Percentiles rank a stretch among this genome's conserved stretches.
Evolutionary conservation across 2,888 invertebrate genomes (phyloP).

Genomic region (Clusia tigrina): DNA sequence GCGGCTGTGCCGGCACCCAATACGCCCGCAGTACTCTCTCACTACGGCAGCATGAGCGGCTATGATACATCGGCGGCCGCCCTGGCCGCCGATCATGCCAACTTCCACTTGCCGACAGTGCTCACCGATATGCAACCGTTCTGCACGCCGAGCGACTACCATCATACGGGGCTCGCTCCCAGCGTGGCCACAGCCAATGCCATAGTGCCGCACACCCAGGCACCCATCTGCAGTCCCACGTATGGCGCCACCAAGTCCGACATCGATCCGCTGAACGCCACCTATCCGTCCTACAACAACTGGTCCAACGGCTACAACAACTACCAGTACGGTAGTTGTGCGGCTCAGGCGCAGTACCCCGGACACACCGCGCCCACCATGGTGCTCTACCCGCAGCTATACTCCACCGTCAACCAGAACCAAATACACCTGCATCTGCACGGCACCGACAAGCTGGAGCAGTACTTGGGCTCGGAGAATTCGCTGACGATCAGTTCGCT

Average conservation of each 20-base stretch:
- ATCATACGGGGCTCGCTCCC: constrained; percentile 50
- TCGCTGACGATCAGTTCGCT: constrained; percentile 70
- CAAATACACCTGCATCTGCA: constrained; percentile 85
- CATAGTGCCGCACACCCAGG: constrained; percentile 43
- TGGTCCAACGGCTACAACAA: constrained; percentile 74
- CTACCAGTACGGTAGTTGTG: constrained; percentile 71
- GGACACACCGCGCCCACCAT: constrained; percentile 68
- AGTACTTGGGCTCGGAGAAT: constrained; percentile 69
- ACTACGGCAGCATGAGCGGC: constrained; percentile 65
- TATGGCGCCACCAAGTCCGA: constrained; percentile 53
- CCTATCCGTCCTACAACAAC: constrained; percentile 58
- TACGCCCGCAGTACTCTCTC: constrained; percentile 60
- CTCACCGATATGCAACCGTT: constrained; percentile 69
- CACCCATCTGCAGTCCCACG: constrained; percentile 53
- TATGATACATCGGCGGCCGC: constrained; percentile 48
- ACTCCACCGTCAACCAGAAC: constrained; percentile 86
- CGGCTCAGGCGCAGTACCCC: constrained; percentile 48
- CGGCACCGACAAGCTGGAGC: constrained; percentile 72
- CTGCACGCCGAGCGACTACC: constrained; percentile 65
- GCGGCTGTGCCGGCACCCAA: constrained; percentile 55
- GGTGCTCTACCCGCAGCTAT: constrained; percentile 80
- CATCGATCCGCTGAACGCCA: constrained; percentile 57
- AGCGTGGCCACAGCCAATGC: constrained; percentile 43
- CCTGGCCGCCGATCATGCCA: constrained; percentile 60
- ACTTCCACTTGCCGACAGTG: constrained; percentile 69